Evolutionary conservation across 2,113 vertebrate genomes (phyloP).

Genomic region (Centropristis striata): DNA sequence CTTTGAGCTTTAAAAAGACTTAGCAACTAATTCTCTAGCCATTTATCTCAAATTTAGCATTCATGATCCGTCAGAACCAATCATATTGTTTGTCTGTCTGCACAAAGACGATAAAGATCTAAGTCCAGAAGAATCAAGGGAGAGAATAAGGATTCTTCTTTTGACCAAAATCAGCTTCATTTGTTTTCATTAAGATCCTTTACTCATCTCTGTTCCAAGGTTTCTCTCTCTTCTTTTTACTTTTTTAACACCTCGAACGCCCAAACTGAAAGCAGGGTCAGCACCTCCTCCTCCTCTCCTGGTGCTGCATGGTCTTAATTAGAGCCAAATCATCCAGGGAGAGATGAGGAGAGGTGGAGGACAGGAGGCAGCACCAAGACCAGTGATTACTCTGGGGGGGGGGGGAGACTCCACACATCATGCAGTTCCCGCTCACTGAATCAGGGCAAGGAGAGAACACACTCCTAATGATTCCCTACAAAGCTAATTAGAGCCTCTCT

Average conservation of each 20-base stretch:
- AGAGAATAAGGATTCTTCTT: neutral
- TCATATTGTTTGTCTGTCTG: neutral
- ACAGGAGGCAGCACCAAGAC: constrained; percentile 21
- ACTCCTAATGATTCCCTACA: constrained; percentile 59
- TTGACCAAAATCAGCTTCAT: neutral
- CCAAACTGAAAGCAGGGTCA: constrained; percentile 15
- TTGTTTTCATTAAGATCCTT: neutral
- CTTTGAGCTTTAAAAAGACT: too few relatives aligned
- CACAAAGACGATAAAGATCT: neutral
- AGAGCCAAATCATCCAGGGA: constrained; percentile 57
- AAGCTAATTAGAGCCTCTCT: constrained; percentile 66
- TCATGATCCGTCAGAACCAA: neutral
- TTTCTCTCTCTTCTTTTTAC: neutral
- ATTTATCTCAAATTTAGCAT: neutral
- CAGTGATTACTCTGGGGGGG: constrained; percentile 37
- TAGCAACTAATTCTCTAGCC: too few relatives aligned
- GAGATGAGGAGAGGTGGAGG: constrained; percentile 58
- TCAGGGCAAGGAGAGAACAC: constrained; percentile 56
- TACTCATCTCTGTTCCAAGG: neutral
- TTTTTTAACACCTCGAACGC: constrained; percentile 1
- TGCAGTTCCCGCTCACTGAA: constrained; percentile 53
- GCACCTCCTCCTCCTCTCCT: constrained; percentile 1
- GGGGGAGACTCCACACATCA: constrained; percentile 16
- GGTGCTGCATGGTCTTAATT: constrained; percentile 54
- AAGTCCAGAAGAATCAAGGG: neutral